Base-by-base conservation (phyloP, 37 sponge, comb jelly and placozoan species). In the Beroe ovata region DNA sequence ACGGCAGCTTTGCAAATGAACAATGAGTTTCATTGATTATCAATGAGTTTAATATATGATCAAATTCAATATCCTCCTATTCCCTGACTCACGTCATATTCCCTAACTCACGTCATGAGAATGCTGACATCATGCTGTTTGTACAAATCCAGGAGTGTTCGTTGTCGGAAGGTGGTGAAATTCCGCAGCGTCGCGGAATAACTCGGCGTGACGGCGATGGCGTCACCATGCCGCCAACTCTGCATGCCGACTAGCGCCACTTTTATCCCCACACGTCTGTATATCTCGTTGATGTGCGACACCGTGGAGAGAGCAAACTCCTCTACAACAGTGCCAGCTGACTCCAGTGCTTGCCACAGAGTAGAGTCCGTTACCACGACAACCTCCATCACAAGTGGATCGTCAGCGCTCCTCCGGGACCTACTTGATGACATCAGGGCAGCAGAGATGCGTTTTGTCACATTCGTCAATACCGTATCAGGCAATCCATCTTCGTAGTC, bases 81-180 rank as follows among this genome's bases (percentile, higher is more conserved):
- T n/a, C 26, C 64, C 20, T 28, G 16, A 77, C 84, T 77, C 23
- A n/a, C n/a, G n/a, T n/a, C n/a, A n/a, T n/a, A n/a, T n/a, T n/a
- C n/a, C n/a, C n/a, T n/a, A n/a, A n/a, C n/a, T n/a, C n/a, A 77
- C 84, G 84, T 77, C 84, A 77, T 77, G 47, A 77, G 84, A 19
- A 77, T 42, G 54, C 84, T 77, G 58, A 77, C 84, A 40, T 77
- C 84, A 42, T 77, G 84, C 21, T 77, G 84, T 40, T 39, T 39
- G 54, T 77, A 77, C 23, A 77, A 25, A 35, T 77, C 40, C n/a
- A 77, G 84, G 2, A 77, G 84, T 23, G 25, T 77, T 58, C 40
- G 36, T 39, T 77, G 84, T 39, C 84, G 42, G 58, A 32, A 77
- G 14, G 40, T 39, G 8, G 47, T 77, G 38, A 77, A 77, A 58